A percentile compares a stretch with the other conserved stretches of the same genome.
phyloP scores from a whole-genome alignment of 2,888 invertebrate species.

The Teleogryllus oceanicus region DNA sequence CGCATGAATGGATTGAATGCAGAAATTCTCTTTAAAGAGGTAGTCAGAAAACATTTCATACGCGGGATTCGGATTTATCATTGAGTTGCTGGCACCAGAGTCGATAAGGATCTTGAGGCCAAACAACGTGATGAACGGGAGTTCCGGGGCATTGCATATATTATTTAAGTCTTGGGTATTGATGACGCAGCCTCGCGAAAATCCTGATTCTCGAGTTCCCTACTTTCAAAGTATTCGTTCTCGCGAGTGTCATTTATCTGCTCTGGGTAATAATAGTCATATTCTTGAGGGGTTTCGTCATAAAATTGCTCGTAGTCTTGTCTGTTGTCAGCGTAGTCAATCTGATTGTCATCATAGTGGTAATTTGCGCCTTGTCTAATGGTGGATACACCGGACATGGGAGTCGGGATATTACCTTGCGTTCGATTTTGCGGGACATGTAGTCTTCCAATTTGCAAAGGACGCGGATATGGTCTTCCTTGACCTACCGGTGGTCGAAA shows the following conservation, averaged over 20 bases:
- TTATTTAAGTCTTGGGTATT: background rate
- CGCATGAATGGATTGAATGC: background rate
- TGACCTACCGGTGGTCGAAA: no score
- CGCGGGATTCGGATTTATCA: background rate
- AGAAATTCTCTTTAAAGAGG: background rate
- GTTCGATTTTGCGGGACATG: no score
- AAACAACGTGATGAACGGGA: background rate
- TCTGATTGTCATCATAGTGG: no score
- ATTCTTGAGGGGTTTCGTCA: no score
- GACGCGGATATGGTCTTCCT: no score
- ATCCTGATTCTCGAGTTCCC: background rate
- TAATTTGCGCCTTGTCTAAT: no score
- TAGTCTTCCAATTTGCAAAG: no score
- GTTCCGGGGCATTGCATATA: background rate
- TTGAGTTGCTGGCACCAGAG: background rate
- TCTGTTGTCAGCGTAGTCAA: no score
- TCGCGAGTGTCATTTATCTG: background rate
- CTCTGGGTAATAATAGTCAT: background rate
- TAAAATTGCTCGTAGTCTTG: no score
- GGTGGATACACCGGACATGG: no score
- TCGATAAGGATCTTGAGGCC: background rate
- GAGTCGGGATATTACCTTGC: no score
- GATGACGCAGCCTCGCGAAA: background rate
- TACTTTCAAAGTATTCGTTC: background rate
- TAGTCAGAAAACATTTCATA: background rate